These are phyloP conservation scores for Rallus limicola DNA, from an alignment of 2,113 vertebrate species.

Conservation along the genomic window DNA sequence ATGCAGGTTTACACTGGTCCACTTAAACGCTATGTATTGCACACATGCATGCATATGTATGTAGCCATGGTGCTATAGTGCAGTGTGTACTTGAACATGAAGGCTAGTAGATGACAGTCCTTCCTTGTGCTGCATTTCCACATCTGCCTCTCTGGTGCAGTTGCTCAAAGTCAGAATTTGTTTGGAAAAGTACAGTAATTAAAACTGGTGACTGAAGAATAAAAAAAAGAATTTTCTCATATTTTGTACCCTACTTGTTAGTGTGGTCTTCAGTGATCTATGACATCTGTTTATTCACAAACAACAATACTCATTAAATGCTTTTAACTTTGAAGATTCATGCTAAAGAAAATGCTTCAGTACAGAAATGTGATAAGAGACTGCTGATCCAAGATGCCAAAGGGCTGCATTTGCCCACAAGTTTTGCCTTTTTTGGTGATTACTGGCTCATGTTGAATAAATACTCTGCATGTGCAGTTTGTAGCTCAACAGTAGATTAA, in stretches of 20 bases:
- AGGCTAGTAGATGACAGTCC: neutral
- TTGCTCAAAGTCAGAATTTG: neutral
- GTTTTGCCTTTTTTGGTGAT: neutral
- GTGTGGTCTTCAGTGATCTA: neutral
- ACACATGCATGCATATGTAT: accelerated
- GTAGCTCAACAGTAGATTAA: neutral
- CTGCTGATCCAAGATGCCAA: neutral
- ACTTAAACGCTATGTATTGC: neutral
- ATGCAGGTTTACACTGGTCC: neutral
- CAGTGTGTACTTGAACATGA: neutral
- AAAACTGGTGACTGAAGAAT: neutral
- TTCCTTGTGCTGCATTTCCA: neutral
- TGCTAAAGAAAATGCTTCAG: neutral
- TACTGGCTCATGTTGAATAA: neutral
- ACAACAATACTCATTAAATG: neutral
- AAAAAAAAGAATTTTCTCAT: neutral
- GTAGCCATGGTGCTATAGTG: too few species aligned
- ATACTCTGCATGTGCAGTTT: neutral
- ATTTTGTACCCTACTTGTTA: neutral
- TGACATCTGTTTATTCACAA: neutral
- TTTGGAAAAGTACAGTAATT: neutral
- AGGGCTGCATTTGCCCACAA: neutral
- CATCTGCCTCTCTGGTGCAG: neutral
- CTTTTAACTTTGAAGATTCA: neutral
- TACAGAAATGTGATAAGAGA: neutral